phyloP scores from a whole-genome alignment of 2,797 vertebrate genomes.

The Poeciliopsis presidionis region DNA sequence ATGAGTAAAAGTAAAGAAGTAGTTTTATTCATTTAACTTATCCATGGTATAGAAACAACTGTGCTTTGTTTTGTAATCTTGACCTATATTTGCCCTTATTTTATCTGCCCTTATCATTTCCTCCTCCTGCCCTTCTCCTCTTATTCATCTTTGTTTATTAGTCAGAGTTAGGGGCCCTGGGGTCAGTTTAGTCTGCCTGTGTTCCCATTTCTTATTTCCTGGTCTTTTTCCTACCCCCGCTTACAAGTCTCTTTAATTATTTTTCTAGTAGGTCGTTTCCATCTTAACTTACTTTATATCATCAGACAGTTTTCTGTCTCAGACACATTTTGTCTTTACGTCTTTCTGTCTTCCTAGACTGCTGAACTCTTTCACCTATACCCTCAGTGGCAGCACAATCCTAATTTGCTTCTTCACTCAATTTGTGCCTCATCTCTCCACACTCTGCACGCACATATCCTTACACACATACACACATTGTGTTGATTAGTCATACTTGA shows the following conservation, averaged over 20 bases:
- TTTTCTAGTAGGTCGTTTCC: slow-evolving; percentile 45
- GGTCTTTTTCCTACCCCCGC: slow-evolving; percentile 22
- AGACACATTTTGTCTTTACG: slow-evolving; percentile 19
- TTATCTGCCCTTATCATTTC: slow-evolving; percentile 7
- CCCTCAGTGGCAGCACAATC: slow-evolving; percentile 23
- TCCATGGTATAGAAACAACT: neutral
- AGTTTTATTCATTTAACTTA: slow-evolving; percentile 2
- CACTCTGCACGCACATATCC: neutral
- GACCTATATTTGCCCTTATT: neutral
- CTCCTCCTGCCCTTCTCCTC: neutral
- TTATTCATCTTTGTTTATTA: slow-evolving; percentile 38
- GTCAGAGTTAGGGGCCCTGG: slow-evolving; percentile 34
- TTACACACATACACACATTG: slow-evolving; percentile 1
- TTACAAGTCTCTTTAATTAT: slow-evolving; percentile 33
- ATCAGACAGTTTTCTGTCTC: slow-evolving; percentile 17
- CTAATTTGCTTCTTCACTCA: slow-evolving; percentile 56
- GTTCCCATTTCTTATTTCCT: slow-evolving; percentile 41
- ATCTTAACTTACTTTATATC: slow-evolving; percentile 23
- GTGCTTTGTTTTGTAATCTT: neutral
- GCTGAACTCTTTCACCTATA: slow-evolving; percentile 44
- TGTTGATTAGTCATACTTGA: slow-evolving; percentile 69
- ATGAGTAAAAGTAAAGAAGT: too few species aligned
- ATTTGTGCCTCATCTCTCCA: slow-evolving; percentile 22
- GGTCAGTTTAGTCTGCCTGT: slow-evolving; percentile 38
- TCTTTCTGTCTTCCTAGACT: slow-evolving; percentile 36